A percentile compares a stretch with the other conserved stretches of the same genome.
Evolutionary conservation across 2,113 vertebrate species (phyloP).

Genomic region (Oryzias woworae): DNA sequence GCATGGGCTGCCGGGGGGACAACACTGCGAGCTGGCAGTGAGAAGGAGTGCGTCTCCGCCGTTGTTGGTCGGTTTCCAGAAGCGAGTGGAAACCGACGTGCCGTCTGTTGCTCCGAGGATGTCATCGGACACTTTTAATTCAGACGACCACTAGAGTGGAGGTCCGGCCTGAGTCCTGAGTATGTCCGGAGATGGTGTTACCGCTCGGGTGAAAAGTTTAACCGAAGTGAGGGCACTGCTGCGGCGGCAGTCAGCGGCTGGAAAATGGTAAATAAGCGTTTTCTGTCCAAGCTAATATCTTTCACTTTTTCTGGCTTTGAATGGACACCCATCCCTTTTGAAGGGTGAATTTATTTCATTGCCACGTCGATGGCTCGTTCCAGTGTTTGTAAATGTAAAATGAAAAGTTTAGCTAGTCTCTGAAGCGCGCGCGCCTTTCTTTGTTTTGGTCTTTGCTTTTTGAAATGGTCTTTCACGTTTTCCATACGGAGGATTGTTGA

Average conservation of each 20-base stretch:
- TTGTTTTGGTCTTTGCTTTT: too few species aligned
- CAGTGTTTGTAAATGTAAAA: too few species aligned
- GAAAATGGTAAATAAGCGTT: slow-evolving; percentile 66
- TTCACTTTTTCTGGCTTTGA: not conserved
- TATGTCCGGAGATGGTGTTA: slow-evolving; percentile 44
- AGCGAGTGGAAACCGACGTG: slow-evolving; percentile 11
- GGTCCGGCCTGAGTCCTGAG: slow-evolving; percentile 33
- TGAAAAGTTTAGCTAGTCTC: too few species aligned
- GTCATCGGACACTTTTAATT: slow-evolving; percentile 7
- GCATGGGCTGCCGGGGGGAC: slow-evolving; percentile 8
- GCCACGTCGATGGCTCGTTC: too few species aligned
- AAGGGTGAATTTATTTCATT: not conserved
- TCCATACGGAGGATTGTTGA: too few species aligned
- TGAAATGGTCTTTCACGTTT: too few species aligned
- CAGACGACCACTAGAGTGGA: slow-evolving; percentile 2
- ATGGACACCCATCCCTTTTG: not conserved
- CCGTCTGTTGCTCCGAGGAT: slow-evolving; percentile 4
- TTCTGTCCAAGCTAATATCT: not conserved
- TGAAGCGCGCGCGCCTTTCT: too few species aligned
- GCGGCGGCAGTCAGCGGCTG: slow-evolving; percentile 5
- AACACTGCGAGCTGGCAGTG: slow-evolving; percentile 19
- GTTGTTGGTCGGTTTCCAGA: not conserved
- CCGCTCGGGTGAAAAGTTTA: slow-evolving; percentile 64
- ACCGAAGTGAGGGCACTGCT: slow-evolving; percentile 33
- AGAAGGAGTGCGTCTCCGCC: not conserved